These are phyloP conservation scores for Chlamydotis undulata DNA, from an alignment of 2,113 vertebrate species.

Conservation along the genomic window DNA sequence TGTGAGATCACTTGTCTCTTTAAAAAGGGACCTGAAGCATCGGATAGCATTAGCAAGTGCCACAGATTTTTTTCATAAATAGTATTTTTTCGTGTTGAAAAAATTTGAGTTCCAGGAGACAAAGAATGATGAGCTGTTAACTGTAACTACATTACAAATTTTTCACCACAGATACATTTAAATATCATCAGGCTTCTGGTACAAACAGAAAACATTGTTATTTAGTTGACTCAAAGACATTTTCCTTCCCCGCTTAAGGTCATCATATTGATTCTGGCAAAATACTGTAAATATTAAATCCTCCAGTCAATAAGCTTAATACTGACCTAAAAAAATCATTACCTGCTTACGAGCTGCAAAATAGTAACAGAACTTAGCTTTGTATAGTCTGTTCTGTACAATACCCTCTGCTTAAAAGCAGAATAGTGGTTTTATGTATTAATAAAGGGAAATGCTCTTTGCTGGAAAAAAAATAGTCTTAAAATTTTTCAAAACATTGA, in stretches of 20 bases:
- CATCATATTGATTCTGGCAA: constrained; percentile 59
- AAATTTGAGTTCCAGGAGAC: neutral
- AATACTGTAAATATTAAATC: constrained; percentile 63
- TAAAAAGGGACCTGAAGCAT: neutral
- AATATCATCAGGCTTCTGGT: neutral
- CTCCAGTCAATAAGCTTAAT: constrained; percentile 56
- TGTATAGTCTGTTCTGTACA: neutral
- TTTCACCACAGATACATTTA: neutral
- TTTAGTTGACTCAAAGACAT: constrained; percentile 29
- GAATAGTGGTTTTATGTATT: neutral
- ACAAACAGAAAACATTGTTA: constrained; percentile 7
- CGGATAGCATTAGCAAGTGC: neutral
- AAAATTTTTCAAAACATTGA: neutral
- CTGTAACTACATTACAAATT: neutral
- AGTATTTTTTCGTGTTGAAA: neutral
- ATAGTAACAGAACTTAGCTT: neutral
- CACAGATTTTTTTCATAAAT: neutral
- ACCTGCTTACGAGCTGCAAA: constrained; percentile 39
- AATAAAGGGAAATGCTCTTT: neutral
- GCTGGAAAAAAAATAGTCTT: neutral
- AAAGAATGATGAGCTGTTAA: neutral
- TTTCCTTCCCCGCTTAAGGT: constrained; percentile 40
- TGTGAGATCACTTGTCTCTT: neutral
- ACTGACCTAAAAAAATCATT: constrained; percentile 46
- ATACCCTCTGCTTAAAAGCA: neutral